Percentiles rank a stretch among this genome's conserved stretches.
Evolutionary conservation across 2,797 vertebrate genomes (phyloP).

Genomic region (Vultur gryphus): DNA sequence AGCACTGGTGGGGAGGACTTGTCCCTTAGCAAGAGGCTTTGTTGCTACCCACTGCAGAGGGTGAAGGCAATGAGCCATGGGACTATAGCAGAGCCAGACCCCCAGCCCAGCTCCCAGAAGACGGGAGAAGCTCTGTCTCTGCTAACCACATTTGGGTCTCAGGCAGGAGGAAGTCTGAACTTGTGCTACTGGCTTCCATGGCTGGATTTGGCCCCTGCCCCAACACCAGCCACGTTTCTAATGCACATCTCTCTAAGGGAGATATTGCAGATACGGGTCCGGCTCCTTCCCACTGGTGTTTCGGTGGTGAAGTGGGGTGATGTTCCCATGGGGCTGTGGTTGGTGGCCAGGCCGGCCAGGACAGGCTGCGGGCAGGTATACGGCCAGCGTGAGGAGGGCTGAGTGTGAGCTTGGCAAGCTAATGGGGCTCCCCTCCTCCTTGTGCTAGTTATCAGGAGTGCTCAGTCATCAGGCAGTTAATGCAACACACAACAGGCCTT

Average conservation of each 20-base stretch:
- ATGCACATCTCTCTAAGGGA: not conserved
- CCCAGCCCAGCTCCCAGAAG: not conserved
- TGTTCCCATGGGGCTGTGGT: not conserved
- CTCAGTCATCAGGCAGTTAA: not conserved
- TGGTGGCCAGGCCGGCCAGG: not conserved
- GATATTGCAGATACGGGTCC: not conserved
- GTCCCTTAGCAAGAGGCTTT: not conserved
- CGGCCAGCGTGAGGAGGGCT: rapidly evolving
- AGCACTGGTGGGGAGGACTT: not conserved
- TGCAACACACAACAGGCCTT: not conserved
- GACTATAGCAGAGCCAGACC: not conserved
- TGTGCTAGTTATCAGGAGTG: not conserved
- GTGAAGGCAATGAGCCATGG: not conserved
- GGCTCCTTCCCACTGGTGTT: not conserved
- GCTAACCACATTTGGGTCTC: not conserved
- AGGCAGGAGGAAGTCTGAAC: not conserved
- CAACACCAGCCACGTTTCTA: not conserved
- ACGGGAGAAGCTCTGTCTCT: not conserved
- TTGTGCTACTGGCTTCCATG: not conserved
- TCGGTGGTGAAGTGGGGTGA: not conserved
- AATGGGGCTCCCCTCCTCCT: not conserved
- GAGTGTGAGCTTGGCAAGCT: not conserved
- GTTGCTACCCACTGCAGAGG: not conserved
- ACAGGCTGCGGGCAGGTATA: not conserved
- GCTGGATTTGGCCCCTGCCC: not conserved